These are phyloP conservation scores for Aplysia californica DNA, from an alignment of 1,140 invertebrate species.

Conservation along the genomic window DNA sequence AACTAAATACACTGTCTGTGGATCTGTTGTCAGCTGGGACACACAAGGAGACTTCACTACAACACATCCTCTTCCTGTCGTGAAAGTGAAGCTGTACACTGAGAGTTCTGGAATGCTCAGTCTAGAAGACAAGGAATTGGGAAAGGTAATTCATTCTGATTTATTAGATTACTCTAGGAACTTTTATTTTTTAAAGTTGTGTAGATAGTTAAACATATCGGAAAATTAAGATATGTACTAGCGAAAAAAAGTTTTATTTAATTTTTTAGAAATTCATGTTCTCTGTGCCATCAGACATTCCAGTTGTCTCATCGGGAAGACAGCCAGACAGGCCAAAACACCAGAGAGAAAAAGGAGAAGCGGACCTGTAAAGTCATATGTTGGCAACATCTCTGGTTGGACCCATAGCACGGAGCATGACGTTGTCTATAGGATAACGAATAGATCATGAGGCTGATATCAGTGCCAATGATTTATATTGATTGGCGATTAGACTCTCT, in stretches of 20 bases:
- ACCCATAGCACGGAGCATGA: no score
- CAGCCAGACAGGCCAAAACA: no score
- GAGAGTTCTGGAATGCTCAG: conserved; percentile 97
- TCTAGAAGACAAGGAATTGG: conserved; percentile 98
- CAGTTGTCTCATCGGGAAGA: neutral
- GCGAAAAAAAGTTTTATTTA: no score
- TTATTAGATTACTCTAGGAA: neutral
- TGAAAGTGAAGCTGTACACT: conserved; percentile 96
- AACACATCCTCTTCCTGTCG: conserved; percentile 93
- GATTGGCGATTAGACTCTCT: no score
- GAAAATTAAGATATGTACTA: no score
- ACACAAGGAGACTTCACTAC: conserved; percentile 98
- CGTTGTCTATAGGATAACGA: no score
- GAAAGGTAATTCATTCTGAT: conserved; percentile 80
- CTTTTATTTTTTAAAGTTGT: neutral
- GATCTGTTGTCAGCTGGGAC: conserved; percentile 69
- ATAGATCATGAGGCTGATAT: no score
- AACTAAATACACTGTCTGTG: no score
- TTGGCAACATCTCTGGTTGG: no score
- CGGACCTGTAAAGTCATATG: no score
- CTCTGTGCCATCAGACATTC: neutral
- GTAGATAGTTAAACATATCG: neutral
- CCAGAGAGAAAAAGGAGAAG: no score
- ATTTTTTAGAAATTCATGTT: neutral
- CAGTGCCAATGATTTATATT: no score